These are phyloP conservation scores for Lontra canadensis DNA, from an alignment of 2,113 vertebrate genomes.

Conservation along the genomic window DNA sequence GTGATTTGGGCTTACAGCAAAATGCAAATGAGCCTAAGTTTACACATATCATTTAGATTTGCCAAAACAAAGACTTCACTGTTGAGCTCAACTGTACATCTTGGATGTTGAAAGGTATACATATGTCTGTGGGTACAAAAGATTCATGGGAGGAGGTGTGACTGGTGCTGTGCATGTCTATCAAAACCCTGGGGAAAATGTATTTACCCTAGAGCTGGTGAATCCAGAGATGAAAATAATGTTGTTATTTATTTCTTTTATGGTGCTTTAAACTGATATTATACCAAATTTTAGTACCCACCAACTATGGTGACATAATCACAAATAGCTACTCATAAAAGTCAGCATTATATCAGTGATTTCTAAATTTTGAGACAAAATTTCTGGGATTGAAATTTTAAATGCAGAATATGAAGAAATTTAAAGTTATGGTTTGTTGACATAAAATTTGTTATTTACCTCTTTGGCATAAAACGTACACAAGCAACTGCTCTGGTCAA, in stretches of 20 bases:
- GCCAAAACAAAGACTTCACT: neutral
- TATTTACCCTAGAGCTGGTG: neutral
- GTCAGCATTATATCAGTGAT: neutral
- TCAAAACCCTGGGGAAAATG: neutral
- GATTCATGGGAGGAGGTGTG: neutral
- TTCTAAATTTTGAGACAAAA: constrained; percentile 50
- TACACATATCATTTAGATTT: constrained; percentile 31
- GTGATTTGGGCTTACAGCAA: constrained; percentile 38
- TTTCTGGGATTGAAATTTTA: constrained; percentile 49
- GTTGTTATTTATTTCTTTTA: neutral
- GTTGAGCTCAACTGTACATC: neutral
- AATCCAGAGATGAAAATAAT: neutral
- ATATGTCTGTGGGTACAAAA: neutral
- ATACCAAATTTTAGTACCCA: neutral
- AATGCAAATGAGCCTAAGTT: neutral
- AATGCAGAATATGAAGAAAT: constrained; percentile 33
- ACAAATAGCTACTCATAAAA: neutral
- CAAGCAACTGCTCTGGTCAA: constrained; percentile 7
- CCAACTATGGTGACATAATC: neutral
- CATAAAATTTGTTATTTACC: neutral
- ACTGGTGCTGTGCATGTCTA: neutral
- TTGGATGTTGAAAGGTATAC: neutral
- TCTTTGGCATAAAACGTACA: neutral
- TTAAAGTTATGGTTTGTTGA: constrained; percentile 35
- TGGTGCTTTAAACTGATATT: neutral